Evolutionary conservation across 1,140 invertebrate genomes (phyloP), one percentile per base, ranked within the genome.

Genomic region (Drosophila sturtevanti): DNA sequence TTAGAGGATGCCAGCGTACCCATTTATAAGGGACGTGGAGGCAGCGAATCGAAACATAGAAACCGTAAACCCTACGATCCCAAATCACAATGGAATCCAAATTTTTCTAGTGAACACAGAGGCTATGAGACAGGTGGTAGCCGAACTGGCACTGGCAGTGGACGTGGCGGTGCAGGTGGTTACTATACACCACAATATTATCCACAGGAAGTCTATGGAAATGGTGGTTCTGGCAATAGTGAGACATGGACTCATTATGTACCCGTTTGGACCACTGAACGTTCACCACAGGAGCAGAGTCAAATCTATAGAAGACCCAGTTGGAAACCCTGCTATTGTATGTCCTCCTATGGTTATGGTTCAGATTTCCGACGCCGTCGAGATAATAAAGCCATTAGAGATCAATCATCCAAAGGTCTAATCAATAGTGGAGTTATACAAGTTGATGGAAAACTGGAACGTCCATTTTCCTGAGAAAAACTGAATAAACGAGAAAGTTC

Each of bases 251-350:
- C 81, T 10, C 89, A 82, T 51, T 91, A 91, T 52, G 71, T 91
- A 10, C 91, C 90, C 1, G 68, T 90, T 7, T 92, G 91, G 91
- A 92, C 91, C 22, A 92, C 91, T 0, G 90, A 92, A 51, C 78
- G 91, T 5, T 62, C 70, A 10, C 82, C 87, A 0, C 78, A 72
- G 11, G 81, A 91, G 37, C 72, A 86, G 18, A 67, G 72, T 10
- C 81, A 82, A 27, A 56, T 73, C 4, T 84, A 91, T 18, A 64
- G 77, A 1, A 63, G 72, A 0, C 87, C 86, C 27, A 82, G 75
- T 34, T 91, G 90, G 90, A 91, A 90, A 41, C 91, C 91, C 16
- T 91, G 91, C 58, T 91, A 91, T 62, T 91, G 91, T 64, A 79
- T 90, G 75, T 77, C 79, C 12, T 81, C 86, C 44, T 68, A 67